Base-by-base conservation (phyloP, 2,888 invertebrate species). In the Timema cristinae region DNA sequence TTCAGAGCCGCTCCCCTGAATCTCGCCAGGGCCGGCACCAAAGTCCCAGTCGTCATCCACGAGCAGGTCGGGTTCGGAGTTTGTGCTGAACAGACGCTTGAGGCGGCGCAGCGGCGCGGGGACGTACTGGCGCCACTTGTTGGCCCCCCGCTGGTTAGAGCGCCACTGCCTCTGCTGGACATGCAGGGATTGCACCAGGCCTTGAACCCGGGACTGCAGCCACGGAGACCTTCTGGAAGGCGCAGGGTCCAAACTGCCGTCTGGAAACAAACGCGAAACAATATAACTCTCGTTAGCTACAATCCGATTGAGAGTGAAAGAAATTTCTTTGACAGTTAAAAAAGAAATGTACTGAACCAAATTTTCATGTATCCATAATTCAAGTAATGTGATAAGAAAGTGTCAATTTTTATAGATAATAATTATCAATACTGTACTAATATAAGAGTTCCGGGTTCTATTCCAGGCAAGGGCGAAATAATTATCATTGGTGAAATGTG, bases 61-160 rank as follows among this genome's bases (percentile, higher is more conserved):
- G 11, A 54, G 32, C 49, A 54, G 66, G n/a, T 52, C 52, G 32
- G 51, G 68, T 15, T 71, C 71, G 0, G 71, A 68, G 56, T 51
- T 50, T 10, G 15, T 56, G 16, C 69, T 69, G 67, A 72, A 72
- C 11, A 69, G 50, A 49, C 59, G 66, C 51, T 67, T 73, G 66
- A 73, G 69, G 11, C 71, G 71, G 49, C 72, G 63, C n/a, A 71
- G 69, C 8, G 72, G 69, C 5, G 51, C 69, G 5, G 72, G 70
- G 15, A 68, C 66, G 50, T 70, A 71, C 50, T 54, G 63, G 13
- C 52, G 63, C 70, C 67, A 66, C 49, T 68, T 59, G 63, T 50
- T 59, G 50, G 66, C 66, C 52, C 66, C 51, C 5, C 63, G 66
- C 13, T 63, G 73, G 10, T 63, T 63, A 13, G 63, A 48, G 13